phyloP scores from a whole-genome alignment of 2,797 vertebrate species.

The Novumbra hubbsi region DNA sequence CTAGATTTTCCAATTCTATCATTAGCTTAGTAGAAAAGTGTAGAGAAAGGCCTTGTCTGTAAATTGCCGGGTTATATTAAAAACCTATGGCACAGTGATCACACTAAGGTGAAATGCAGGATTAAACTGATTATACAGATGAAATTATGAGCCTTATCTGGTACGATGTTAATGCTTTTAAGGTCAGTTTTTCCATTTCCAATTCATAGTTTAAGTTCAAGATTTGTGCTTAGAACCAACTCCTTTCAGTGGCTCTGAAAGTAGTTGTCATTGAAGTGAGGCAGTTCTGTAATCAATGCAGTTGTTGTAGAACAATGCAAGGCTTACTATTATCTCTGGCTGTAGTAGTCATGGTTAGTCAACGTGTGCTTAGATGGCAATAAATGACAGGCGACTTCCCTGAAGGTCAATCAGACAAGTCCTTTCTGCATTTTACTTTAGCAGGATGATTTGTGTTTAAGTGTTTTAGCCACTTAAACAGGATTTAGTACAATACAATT shows the following conservation, averaged over 20 bases:
- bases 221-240: neutral
- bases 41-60: neutral
- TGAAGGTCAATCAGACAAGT: constrained; percentile 23
- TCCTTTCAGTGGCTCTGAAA: constrained; percentile 9
- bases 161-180: neutral
- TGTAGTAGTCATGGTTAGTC: constrained; percentile 42
- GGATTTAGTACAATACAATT: neutral
- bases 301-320: neutral
- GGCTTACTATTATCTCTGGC: constrained; percentile 12
- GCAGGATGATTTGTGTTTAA: constrained; percentile 22
- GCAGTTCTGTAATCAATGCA: constrained; percentile 45
- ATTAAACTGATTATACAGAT: neutral
- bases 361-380: constrained; percentile 15
- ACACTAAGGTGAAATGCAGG: neutral
- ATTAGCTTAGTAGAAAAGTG: too few species aligned
- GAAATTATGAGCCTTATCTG: neutral
- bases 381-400: constrained; percentile 37
- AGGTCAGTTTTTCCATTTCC: neutral
- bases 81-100: neutral
- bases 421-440: constrained; percentile 17
- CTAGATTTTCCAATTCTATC: too few species aligned
- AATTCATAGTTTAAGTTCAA: neutral
- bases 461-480: neutral
- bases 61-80: neutral
- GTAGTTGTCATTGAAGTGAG: constrained; percentile 38